Evolutionary conservation across 2,113 vertebrate species (phyloP), one percentile per base, ranked within the genome.

Genomic region (Herpetotheres cachinnans): DNA sequence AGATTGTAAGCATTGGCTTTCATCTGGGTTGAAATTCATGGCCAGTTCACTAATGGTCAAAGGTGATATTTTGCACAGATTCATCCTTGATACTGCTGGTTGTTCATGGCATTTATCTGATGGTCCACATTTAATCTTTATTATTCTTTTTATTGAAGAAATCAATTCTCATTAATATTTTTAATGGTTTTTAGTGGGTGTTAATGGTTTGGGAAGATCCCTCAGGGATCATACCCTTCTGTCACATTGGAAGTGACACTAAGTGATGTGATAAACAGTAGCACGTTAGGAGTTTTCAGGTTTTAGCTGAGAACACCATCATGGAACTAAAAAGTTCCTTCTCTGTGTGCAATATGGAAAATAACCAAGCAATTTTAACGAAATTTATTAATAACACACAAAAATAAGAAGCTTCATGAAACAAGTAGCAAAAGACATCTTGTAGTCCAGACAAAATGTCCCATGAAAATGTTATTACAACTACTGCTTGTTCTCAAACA

Each of bases 141-240:
- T 86, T 13, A 42, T 83, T 80, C 34, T 70, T 96, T 93, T 85
- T 80, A 73, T 54, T 82, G 74, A 86, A 83, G 11, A 91, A 90
- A 93, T 90, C 16, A 77, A 77, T 90, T 93, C 18, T 66, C 66
- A 54, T 94, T 56, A 77, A 72, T 86, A 82, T 70, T 90, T 95
- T 77, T 86, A 77, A 59, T 66, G 49, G 0, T 26, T 79, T 93
- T 69, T 69, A 74, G 49, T 49, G 16, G 47, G 15, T 77, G 62
- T 81, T 95, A 95, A 90, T 92, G 59, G 38, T 83, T 71, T 73
- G 24, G 38, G 74, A 95, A 96, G 46, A 49, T 80, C 59, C 55
- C 93, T 86, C 46, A 71, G 74, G 42, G 79, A 90, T 38, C 16
- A 5, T 40, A 81, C 8, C 86, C 13, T 46, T 93, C 67, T 82